phyloP scores from a whole-genome alignment of 2,888 invertebrate genomes.

The Drosophila seclusa region DNA sequence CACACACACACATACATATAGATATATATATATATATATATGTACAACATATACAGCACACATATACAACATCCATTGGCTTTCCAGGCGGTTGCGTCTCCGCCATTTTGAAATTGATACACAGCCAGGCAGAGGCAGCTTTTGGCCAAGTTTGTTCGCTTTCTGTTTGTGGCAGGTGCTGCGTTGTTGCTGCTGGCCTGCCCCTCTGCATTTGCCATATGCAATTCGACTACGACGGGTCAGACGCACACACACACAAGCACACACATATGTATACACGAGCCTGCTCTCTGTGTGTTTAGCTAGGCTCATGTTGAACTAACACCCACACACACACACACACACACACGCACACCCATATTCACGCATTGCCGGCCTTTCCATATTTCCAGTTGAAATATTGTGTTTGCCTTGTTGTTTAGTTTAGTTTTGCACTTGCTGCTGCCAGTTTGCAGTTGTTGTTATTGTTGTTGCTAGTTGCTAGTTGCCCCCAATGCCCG shows the following conservation, averaged over 20 bases:
- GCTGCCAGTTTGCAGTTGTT: conserved; percentile 30
- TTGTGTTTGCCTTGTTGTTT: conserved; percentile 45
- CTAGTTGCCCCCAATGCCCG: neutral
- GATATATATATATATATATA: neutral
- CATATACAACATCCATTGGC: conserved; percentile 20
- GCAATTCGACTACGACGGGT: conserved; percentile 54
- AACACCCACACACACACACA: conserved; percentile 9
- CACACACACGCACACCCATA: conserved; percentile 6
- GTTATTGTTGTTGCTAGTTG: neutral
- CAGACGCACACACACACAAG: conserved; percentile 28
- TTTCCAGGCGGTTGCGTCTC: conserved; percentile 57
- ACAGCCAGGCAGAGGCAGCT: conserved; percentile 46
- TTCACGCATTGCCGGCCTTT: conserved; percentile 43
- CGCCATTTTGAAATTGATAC: conserved; percentile 78
- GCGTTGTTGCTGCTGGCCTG: conserved; percentile 1
- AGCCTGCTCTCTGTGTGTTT: conserved; percentile 6
- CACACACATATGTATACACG: neutral
- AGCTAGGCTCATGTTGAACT: conserved; percentile 1
- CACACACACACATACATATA: neutral
- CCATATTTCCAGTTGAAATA: conserved; percentile 78
- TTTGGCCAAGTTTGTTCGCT: conserved; percentile 30
- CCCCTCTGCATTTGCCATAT: conserved; percentile 45
- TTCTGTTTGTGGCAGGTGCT: conserved; percentile 24
- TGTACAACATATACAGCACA: neutral
- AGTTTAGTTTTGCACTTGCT: conserved; percentile 64